These are phyloP conservation scores for Synodontis membranacea DNA, from an alignment of 2,113 vertebrate genomes.

Conservation along the genomic window DNA sequence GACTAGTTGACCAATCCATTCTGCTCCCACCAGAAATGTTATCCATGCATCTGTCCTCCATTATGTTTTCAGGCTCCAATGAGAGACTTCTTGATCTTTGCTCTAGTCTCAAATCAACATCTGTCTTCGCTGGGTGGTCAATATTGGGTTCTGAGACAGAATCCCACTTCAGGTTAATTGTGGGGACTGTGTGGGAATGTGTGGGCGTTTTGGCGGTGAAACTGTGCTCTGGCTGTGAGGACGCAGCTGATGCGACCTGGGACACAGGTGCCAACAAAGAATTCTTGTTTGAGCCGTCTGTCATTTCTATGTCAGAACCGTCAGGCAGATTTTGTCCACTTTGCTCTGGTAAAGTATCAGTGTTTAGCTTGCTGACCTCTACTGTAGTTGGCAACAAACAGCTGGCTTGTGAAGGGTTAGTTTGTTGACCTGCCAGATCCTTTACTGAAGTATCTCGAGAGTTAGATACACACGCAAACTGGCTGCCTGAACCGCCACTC, in stretches of 20 bases:
- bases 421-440: conserved; percentile 59
- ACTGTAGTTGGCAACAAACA: conserved; percentile 40
- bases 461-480: conserved; percentile 59
- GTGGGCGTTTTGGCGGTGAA: conserved; percentile 45
- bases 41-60: conserved; percentile 54
- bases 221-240: conserved; percentile 44
- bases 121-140: conserved; percentile 52
- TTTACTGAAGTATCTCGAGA: conserved; percentile 65
- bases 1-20: conserved; percentile 55
- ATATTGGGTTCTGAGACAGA: not conserved
- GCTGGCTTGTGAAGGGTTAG: conserved; percentile 58
- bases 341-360: conserved; percentile 49
- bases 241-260: conserved; percentile 8
- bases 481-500: conserved; percentile 61
- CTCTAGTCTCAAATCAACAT: conserved; percentile 45
- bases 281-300: conserved; percentile 59
- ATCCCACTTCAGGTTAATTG: conserved; percentile 54
- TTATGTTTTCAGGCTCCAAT: conserved; percentile 45
- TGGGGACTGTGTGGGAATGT: no score
- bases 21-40: conserved; percentile 26
- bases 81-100: conserved; percentile 40
- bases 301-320: conserved; percentile 27
- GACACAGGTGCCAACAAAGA: conserved; percentile 42
- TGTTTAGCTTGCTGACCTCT: conserved; percentile 54
- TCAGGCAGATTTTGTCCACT: conserved; percentile 57